Evolutionary conservation across 2,888 invertebrate genomes (phyloP).

Genomic region (Thelaira solivaga): DNA sequence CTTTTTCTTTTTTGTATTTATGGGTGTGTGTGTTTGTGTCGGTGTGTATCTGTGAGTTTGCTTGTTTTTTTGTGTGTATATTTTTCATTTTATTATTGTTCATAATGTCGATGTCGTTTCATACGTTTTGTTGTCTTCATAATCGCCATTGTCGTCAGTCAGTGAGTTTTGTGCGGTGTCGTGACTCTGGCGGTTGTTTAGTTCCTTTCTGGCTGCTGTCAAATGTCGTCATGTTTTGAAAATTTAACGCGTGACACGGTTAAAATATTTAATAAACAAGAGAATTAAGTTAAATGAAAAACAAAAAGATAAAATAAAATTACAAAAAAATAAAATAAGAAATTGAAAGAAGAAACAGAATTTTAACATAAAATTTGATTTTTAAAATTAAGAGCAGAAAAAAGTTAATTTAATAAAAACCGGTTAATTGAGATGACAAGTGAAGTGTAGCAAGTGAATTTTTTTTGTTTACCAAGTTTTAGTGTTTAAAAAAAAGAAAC

Average conservation of each 20-base stretch:
- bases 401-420: conserved; percentile 33
- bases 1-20: conserved; percentile 6
- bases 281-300: conserved; percentile 28
- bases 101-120: conserved; percentile 57
- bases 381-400: not conserved
- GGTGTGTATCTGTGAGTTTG: conserved; percentile 16
- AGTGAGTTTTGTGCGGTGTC: conserved; percentile 73
- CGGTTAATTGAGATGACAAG: conserved; percentile 55
- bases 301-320: conserved; percentile 27
- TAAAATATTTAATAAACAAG: conserved; percentile 51
- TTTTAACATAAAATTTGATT: not conserved
- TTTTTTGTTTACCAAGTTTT: conserved; percentile 52
- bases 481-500: conserved; percentile 25
- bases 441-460: conserved; percentile 62
- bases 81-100: conserved; percentile 57
- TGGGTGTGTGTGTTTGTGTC: not conserved
- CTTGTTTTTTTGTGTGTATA: conserved; percentile 15
- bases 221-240: conserved; percentile 75
- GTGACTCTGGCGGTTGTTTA: conserved; percentile 72
- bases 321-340: conserved; percentile 31
- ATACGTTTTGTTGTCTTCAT: conserved; percentile 62
- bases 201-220: conserved; percentile 77
- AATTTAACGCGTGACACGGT: conserved; percentile 70
- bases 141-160: conserved; percentile 65
- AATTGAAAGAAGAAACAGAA: conserved; percentile 14